Conservation (phyloP, 2,888 invertebrate species). For the Chymomyza fuscimana region DNA sequence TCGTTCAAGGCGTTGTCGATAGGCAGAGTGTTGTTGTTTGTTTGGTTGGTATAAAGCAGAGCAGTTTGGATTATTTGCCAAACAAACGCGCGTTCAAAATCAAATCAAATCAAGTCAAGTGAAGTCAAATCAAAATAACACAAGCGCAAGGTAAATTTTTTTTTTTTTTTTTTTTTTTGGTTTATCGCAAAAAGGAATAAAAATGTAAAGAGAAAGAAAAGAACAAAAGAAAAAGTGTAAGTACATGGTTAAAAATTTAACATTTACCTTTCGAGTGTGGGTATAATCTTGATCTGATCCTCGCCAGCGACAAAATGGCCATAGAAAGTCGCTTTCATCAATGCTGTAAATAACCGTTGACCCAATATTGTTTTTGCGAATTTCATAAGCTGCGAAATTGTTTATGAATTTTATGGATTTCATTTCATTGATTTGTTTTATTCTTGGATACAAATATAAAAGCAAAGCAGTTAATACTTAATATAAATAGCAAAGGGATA, state of each 20-base stretch:
- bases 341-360: slow-evolving; percentile 87
- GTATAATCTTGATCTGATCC: slow-evolving; percentile 91
- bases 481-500: not conserved
- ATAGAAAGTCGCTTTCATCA: slow-evolving; percentile 98
- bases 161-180: not conserved
- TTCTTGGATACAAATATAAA: not conserved
- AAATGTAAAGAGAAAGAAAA: slow-evolving; percentile 60
- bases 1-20: not conserved
- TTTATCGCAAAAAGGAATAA: slow-evolving; percentile 32
- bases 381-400: slow-evolving; percentile 88
- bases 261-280: slow-evolving; percentile 87
- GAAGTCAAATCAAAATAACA: not conserved
- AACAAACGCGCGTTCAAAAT: not conserved
- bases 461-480: not conserved
- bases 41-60: slow-evolving; percentile 7
- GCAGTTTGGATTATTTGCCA: slow-evolving; percentile 2
- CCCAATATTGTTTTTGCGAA: slow-evolving; percentile 87
- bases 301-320: slow-evolving; percentile 99
- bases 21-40: slow-evolving; percentile 4
- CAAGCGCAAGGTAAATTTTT: slow-evolving; percentile 2
- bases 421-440: slow-evolving; percentile 33
- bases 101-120: not conserved
- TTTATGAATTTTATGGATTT: slow-evolving; percentile 13
- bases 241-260: slow-evolving; percentile 56
- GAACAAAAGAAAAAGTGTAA: slow-evolving; percentile 65